Percentiles rank a stretch among this genome's conserved stretches.
phyloP scores from a whole-genome alignment of 2,797 vertebrate genomes.

The Bradypus variegatus region DNA sequence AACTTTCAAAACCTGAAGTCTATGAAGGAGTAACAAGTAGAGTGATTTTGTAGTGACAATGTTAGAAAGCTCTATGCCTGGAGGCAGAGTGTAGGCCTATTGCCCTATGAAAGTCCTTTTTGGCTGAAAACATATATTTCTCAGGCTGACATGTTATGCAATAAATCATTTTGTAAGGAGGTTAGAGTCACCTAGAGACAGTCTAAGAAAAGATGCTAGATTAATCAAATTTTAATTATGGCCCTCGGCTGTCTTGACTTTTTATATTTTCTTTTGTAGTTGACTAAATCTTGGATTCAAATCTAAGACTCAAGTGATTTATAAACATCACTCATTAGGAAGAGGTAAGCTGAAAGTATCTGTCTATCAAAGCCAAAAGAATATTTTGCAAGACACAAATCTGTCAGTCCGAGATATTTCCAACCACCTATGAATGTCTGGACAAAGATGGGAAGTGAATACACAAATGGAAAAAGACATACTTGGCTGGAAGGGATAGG shows the following conservation, averaged over 20 bases:
- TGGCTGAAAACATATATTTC: constrained; percentile 12
- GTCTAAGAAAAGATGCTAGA: constrained; percentile 17
- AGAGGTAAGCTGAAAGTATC: not conserved
- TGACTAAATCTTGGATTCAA: constrained; percentile 44
- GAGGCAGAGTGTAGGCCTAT: not conserved
- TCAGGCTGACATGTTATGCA: not conserved
- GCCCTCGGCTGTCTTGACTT: constrained; percentile 11
- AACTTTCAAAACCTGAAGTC: not conserved
- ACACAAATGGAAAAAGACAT: not conserved
- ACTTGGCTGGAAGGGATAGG: not conserved
- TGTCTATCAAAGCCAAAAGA: not conserved
- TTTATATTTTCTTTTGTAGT: constrained; percentile 40
- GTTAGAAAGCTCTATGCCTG: not conserved
- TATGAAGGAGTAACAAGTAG: not conserved
- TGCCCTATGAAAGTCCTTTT: not conserved
- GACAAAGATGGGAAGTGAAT: not conserved
- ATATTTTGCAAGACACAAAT: not conserved
- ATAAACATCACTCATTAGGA: not conserved
- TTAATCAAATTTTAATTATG: constrained; percentile 57
- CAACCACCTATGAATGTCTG: not conserved
- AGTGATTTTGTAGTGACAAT: not conserved
- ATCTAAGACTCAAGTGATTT: constrained; percentile 33
- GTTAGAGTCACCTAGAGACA: constrained; percentile 14
- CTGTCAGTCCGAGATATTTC: not conserved
- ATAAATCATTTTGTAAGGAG: constrained; percentile 42